Evolutionary conservation across 2,888 invertebrate species (phyloP).

Genomic region (Sarcophaga carnaria): DNA sequence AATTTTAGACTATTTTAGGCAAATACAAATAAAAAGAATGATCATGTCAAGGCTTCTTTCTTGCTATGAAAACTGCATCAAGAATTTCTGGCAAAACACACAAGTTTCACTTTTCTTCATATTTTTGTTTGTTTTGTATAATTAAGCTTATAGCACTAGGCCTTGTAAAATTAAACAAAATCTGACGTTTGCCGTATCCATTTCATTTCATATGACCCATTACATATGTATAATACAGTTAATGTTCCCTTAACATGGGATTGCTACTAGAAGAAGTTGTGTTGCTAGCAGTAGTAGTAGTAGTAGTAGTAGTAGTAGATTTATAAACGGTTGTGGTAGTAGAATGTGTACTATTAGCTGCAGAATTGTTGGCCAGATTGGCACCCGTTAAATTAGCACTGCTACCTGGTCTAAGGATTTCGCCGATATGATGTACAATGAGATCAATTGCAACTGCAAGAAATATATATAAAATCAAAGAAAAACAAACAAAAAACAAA

Average conservation of each 20-base stretch:
- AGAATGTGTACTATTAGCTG: slow-evolving; percentile 76
- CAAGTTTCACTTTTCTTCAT: slow-evolving; percentile 6
- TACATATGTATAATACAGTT: slow-evolving; percentile 62
- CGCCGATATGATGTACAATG: slow-evolving; percentile 99
- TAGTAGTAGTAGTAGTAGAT: slow-evolving; percentile 67
- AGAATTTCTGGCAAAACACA: slow-evolving; percentile 53
- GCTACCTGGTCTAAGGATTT: slow-evolving; percentile 89
- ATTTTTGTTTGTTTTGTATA: background rate
- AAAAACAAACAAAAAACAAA: slow-evolving; percentile 72
- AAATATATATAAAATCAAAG: slow-evolving; percentile 81
- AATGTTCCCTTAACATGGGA: slow-evolving; percentile 78
- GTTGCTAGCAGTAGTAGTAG: slow-evolving; percentile 54
- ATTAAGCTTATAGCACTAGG: slow-evolving; percentile 52
- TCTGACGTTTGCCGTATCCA: background rate
- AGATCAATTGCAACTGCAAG: slow-evolving; percentile 99
- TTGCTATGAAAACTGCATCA: slow-evolving; percentile 56
- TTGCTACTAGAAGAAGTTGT: slow-evolving; percentile 58
- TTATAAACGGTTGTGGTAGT: slow-evolving; percentile 72
- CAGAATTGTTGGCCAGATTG: slow-evolving; percentile 75
- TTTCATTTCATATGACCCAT: background rate
- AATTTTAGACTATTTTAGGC: slow-evolving; percentile 15
- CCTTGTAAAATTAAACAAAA: background rate
- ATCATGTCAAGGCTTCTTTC: slow-evolving; percentile 15
- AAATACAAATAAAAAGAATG: slow-evolving; percentile 18
- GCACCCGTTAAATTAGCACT: slow-evolving; percentile 82